Evolutionary conservation across 2,113 vertebrate species (phyloP), one percentile per base, ranked within the genome.

Genomic region (Toxostoma redivivum): DNA sequence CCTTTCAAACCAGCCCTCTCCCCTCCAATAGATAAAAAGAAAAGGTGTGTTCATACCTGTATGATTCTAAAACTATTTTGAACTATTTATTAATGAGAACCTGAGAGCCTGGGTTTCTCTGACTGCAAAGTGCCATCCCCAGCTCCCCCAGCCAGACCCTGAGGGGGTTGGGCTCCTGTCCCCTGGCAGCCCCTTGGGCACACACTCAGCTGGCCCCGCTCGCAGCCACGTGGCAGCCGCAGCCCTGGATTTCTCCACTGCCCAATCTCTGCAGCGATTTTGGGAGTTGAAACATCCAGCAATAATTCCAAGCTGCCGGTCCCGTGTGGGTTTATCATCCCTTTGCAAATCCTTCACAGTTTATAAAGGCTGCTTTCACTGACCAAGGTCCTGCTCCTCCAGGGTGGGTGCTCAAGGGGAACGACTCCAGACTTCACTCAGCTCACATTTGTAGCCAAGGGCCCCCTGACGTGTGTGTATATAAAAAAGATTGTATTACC

Each of bases 271-370:
- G 31, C 37, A 57, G 38, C 19, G 0, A 31, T 76, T 69, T 8
- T 12, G 67, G 80, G 77, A 86, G 25, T 35, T 37, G 7, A 77
- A 65, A 84, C 76, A 60, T 8, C 35, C 1, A 4, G 27, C 71
- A 56, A 0, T 18, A 12, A 76, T 16, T 30, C 33, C 53, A 23
- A 60, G 76, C 31, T 0, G 2, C 48, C 48, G 6, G 6, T 14
- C 42, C 77, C 3, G 6, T 2, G 18, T 0, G 4, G 71, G 40
- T 91, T 86, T 45, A 48, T 81, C 62, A 11, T 28, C 73, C 62
- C 60, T 54, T 1, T 14, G 67, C 64, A 81, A 74, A 65, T 20
- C 73, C 69, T 33, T n/a, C 73, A 31, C 48, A 7, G 45, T 21
- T 83, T 54, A 11, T 9, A 71, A 74, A 15, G 21, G 50, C 65